Evolutionary conservation across 2,888 invertebrate genomes (phyloP).

Genomic region (Allacma fusca): DNA sequence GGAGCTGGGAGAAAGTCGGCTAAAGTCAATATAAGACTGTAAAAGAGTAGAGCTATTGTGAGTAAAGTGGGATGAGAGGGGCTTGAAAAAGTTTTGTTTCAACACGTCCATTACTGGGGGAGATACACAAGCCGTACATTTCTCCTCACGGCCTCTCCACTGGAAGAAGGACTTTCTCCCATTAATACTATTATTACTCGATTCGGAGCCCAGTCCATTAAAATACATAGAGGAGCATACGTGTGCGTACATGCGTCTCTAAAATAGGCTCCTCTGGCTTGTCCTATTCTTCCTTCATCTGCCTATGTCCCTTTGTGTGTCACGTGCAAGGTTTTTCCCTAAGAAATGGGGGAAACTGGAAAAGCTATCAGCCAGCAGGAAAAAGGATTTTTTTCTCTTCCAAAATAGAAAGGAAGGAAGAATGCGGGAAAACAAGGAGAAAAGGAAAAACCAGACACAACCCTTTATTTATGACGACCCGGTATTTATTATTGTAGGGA

Average conservation of each 20-base stretch:
- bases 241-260: no score
- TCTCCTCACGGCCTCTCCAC: no score
- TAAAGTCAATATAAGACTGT: not conserved
- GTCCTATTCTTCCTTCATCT: not conserved
- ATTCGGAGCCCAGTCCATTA: not conserved
- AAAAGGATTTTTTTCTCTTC: not conserved
- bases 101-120: slow-evolving; percentile 1
- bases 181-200: not conserved
- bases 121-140: not conserved
- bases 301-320: no score
- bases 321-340: no score
- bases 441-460: not conserved
- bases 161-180: not conserved
- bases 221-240: no score
- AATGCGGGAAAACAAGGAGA: not conserved
- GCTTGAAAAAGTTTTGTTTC: not conserved
- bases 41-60: not conserved
- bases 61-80: not conserved
- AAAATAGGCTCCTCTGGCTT: no score
- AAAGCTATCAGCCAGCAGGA: not conserved
- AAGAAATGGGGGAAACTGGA: no score
- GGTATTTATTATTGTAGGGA: not conserved
- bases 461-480: slow-evolving; percentile 20
- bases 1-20: no score
- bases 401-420: not conserved